A percentile compares a stretch with the other conserved stretches of the same genome.
These are phyloP conservation scores for Lophochroa leadbeateri DNA, from an alignment of 2,113 vertebrate genomes.

Conservation along the genomic window DNA sequence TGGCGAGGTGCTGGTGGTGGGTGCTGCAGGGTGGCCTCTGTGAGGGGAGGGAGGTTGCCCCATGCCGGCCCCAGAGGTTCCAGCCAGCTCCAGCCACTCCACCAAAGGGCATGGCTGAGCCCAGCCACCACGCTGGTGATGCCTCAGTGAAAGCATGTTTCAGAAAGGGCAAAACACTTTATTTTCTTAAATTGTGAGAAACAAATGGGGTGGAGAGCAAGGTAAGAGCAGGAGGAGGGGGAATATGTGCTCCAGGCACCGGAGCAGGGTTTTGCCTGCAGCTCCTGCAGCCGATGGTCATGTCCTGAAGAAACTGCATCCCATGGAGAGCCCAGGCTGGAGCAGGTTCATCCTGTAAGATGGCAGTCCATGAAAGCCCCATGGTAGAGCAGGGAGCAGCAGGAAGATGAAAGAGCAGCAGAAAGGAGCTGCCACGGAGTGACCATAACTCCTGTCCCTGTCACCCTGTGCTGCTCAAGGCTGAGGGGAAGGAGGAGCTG, in stretches of 20 bases:
- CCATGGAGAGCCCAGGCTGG: not conserved
- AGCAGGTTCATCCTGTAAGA: not conserved
- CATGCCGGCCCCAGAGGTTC: fast-evolving
- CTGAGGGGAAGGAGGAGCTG: fast-evolving
- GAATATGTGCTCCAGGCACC: not conserved
- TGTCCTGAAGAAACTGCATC: not conserved
- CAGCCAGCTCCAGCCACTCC: not conserved
- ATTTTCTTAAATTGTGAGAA: not conserved
- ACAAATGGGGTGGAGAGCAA: not conserved
- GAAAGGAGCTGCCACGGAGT: not conserved
- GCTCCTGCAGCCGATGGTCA: too few relatives aligned
- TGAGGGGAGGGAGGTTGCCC: fast-evolving
- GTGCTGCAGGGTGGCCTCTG: not conserved
- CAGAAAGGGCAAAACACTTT: not conserved
- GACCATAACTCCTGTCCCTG: too few relatives aligned
- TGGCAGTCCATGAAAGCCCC: fast-evolving
- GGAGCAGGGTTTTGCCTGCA: not conserved
- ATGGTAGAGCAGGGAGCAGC: not conserved
- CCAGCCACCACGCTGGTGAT: fast-evolving
- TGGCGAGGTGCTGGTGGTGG: fast-evolving
- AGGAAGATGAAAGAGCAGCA: fast-evolving
- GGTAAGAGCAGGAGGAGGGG: fast-evolving
- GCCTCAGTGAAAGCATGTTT: fast-evolving
- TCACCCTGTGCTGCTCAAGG: fast-evolving
- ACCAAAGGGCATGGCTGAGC: fast-evolving